Evolutionary conservation across 2,888 invertebrate species (phyloP).

Genomic region (Subacronicta megacephala): DNA sequence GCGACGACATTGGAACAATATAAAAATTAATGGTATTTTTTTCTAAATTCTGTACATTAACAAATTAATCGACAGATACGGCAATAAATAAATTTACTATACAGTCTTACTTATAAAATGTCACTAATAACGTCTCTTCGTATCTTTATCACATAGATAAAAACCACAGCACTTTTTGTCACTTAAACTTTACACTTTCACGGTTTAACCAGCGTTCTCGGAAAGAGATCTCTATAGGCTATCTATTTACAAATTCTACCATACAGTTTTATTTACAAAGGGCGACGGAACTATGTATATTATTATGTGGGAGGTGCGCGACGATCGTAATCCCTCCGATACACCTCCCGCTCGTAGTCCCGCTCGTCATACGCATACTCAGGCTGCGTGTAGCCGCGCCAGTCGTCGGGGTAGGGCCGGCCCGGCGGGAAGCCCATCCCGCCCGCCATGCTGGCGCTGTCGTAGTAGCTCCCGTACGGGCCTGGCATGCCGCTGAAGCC

Average conservation of each 20-base stretch:
- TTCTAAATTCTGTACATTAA: constrained; percentile 83
- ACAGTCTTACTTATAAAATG: constrained; percentile 85
- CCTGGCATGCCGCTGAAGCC: constrained; percentile 86
- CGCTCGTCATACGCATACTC: constrained; percentile 89
- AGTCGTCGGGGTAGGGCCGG: constrained; percentile 83
- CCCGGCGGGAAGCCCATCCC: constrained; percentile 88
- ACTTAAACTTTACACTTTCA: constrained; percentile 83
- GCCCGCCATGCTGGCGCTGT: constrained; percentile 80
- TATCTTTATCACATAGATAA: constrained; percentile 86
- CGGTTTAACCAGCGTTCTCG: constrained; percentile 76
- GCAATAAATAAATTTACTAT: constrained; percentile 88
- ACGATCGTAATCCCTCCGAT: constrained; percentile 91
- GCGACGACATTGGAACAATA: constrained; percentile 82
- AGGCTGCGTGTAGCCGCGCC: constrained; percentile 84
- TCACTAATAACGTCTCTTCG: constrained; percentile 74
- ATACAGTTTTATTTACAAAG: constrained; percentile 79
- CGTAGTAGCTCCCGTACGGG: constrained; percentile 82
- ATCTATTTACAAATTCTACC: constrained; percentile 79
- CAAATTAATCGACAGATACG: constrained; percentile 79
- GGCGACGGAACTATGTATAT: constrained; percentile 30
- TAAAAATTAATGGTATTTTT: constrained; percentile 80
- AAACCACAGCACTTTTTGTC: constrained; percentile 88
- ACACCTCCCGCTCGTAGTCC: constrained; percentile 88
- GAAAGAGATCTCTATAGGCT: constrained; percentile 70
- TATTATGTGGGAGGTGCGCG: constrained; percentile 90